Base-by-base conservation (phyloP, 2,888 invertebrate species). In the Tetramorium bicarinatum region DNA sequence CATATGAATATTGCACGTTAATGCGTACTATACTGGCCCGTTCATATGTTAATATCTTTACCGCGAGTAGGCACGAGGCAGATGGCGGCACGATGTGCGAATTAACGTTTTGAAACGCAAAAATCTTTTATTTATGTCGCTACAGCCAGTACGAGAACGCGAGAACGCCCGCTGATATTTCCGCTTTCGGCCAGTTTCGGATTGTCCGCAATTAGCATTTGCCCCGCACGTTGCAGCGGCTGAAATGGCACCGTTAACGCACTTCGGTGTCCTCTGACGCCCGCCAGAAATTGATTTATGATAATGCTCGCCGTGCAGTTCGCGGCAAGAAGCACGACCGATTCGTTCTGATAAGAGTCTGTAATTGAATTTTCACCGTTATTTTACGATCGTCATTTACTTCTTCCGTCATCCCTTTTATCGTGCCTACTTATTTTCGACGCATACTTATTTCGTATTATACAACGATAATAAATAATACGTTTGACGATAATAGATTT, bases 1-100 rank as follows among this genome's bases (percentile, higher is more conserved):
- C 91, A 91, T 93, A 93, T 93, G 92, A 93, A 93, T 93, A 93
- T 93, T 93, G 91, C 89, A 91, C 92, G 88, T 91, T 92, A 93
- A 93, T 93, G 91, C 87, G 86, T 83, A 89, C 91, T 90, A 91
- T 90, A 88, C 71, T 85, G 76, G 84, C 87, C 89, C 89, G 91
- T 93, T 93, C 93, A 92, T 93, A 93, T 93, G 93, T 93, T 93
- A 93, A 93, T 93, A 89, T 85, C 84, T 87, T 85, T 87, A 72
- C 44, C 74, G 64, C 67, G 59, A 82, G 80, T 56, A 71, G 71
- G 74, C 62, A 47, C 47, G 49, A 56, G 38, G 69, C 52, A 67
- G 47, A 47, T 59, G 77, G 44, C 76, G 64, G 56, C 44, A 81
- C 75, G 79, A 84, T 85, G 87, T 82, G 89, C 87, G 82, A 91